These are phyloP conservation scores for Homarus gammarus DNA, from an alignment of 2,888 invertebrate species.

Conservation along the genomic window DNA sequence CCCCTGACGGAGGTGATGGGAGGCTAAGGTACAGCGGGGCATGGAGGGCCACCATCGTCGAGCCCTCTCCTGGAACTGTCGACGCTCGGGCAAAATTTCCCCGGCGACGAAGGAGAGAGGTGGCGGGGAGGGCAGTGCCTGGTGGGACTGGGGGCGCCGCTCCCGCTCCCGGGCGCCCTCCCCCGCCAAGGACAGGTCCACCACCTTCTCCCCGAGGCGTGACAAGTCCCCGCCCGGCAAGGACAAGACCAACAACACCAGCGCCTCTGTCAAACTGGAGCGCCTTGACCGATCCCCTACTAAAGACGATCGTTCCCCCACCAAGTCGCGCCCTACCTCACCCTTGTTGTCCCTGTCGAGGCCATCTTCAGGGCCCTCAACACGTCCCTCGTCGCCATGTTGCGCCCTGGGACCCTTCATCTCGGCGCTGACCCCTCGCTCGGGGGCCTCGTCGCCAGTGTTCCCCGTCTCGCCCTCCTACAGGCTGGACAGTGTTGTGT, in stretches of 20 bases:
- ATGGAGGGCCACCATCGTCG: slow-evolving; percentile 61
- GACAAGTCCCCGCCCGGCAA: slow-evolving; percentile 21
- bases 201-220: slow-evolving; percentile 8
- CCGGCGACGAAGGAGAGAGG: slow-evolving; percentile 62
- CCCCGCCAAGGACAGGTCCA: slow-evolving; percentile 40
- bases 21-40: slow-evolving; percentile 12
- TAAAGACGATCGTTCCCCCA: slow-evolving; percentile 52
- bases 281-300: slow-evolving; percentile 6
- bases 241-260: background rate
- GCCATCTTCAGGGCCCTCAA: slow-evolving; percentile 39
- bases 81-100: slow-evolving; percentile 71
- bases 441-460: slow-evolving; percentile 63
- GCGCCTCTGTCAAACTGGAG: background rate
- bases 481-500: slow-evolving; percentile 69
- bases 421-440: slow-evolving; percentile 49
- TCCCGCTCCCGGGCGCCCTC: slow-evolving; percentile 51
- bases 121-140: slow-evolving; percentile 47
- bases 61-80: slow-evolving; percentile 72
- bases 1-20: slow-evolving; percentile 9
- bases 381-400: slow-evolving; percentile 71
- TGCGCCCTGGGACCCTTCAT: slow-evolving; percentile 56
- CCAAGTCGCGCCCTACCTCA: slow-evolving; percentile 58
- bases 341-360: slow-evolving; percentile 57
- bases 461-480: slow-evolving; percentile 51
- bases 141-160: slow-evolving; percentile 63